A percentile compares a stretch with the other conserved stretches of the same genome.
These are phyloP conservation scores for Aurelia coerulea DNA, from an alignment of 30 jellyfish, hydroid and myxozoan genomes.

Conservation along the genomic window DNA sequence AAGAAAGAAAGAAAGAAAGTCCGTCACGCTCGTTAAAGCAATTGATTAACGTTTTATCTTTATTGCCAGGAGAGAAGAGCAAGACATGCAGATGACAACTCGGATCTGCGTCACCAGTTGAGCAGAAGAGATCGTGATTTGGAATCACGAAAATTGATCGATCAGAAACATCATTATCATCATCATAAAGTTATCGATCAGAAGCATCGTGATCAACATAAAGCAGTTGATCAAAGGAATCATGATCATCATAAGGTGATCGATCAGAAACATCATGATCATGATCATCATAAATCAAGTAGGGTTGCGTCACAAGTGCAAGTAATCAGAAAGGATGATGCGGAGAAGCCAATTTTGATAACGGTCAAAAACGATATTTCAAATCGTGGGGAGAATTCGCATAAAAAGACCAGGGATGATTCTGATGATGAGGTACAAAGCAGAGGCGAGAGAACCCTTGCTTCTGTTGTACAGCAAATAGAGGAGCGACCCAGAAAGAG, in stretches of 20 bases:
- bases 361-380: conserved; percentile 34
- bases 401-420: not conserved
- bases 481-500: not conserved
- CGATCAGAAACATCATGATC: no score
- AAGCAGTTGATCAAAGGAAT: not conserved
- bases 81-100: not conserved
- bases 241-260: not conserved
- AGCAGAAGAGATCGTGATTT: not conserved
- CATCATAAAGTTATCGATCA: not conserved
- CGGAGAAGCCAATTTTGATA: conserved; percentile 24
- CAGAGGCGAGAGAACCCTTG: not conserved
- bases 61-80: conserved; percentile 7
- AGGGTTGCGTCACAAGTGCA: conserved; percentile 8
- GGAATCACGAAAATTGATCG: conserved; percentile 18
- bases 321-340: conserved; percentile 7
- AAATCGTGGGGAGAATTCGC: not conserved
- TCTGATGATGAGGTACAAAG: not conserved
- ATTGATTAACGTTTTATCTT: no score
- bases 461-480: not conserved
- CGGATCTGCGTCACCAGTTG: not conserved
- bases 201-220: no score
- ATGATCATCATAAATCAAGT: not conserved
- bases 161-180: not conserved
- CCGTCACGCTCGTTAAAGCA: no score
- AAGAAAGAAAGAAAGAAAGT: no score